Conservation (phyloP, 2,113 vertebrate genomes). For the Panurus biarmicus region DNA sequence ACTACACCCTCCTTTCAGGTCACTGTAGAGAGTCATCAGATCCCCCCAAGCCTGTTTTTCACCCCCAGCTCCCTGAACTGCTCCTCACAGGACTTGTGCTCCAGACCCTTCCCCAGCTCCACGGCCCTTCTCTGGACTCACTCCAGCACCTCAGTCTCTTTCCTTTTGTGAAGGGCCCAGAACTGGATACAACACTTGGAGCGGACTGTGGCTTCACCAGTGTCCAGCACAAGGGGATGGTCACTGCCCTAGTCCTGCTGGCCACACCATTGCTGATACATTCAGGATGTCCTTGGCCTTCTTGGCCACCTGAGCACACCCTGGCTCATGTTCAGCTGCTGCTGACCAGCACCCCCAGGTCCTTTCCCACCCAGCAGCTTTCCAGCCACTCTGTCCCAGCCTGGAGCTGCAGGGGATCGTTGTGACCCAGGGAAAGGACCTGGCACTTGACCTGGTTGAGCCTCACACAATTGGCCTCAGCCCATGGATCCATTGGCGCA, state of each 20-base stretch:
- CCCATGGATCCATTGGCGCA: too few relatives aligned
- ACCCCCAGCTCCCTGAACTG: neutral
- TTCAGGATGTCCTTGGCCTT: neutral
- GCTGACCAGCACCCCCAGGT: fast-evolving
- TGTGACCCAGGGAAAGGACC: neutral
- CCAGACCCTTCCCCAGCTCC: neutral
- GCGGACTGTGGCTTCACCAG: too few relatives aligned
- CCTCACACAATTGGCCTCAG: fast-evolving
- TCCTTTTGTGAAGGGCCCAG: too few relatives aligned
- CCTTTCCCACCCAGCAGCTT: neutral
- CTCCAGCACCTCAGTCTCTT: neutral
- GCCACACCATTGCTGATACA: neutral
- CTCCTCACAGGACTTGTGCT: neutral
- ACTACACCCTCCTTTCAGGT: neutral
- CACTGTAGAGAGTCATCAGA: neutral
- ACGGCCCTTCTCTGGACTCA: fast-evolving
- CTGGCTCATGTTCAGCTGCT: neutral
- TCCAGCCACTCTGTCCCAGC: neutral
- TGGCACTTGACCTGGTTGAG: neutral
- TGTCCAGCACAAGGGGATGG: fast-evolving
- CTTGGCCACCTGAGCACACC: neutral
- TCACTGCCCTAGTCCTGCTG: neutral
- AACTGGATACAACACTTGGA: fast-evolving
- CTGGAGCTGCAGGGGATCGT: neutral
- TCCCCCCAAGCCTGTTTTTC: neutral